These are phyloP conservation scores for Caenorhabditis becei DNA, from an alignment of 2,888 invertebrate species.

Conservation along the genomic window DNA sequence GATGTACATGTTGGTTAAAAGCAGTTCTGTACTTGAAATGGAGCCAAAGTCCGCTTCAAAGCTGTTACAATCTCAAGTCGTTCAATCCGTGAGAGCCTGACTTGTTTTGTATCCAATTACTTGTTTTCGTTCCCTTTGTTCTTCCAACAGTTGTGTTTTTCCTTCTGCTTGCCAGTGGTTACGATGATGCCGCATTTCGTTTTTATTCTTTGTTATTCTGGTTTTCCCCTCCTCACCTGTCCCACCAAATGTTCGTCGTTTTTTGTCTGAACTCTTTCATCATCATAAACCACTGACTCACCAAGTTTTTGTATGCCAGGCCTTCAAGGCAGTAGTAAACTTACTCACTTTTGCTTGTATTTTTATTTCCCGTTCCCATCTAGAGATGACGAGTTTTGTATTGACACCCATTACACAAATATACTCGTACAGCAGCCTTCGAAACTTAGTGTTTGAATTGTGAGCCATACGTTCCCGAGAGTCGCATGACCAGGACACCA, in stretches of 20 bases:
- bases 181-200: slow-evolving; percentile 23
- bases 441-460: slow-evolving; percentile 47
- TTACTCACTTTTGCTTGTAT: background rate
- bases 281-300: slow-evolving; percentile 17
- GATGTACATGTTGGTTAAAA: background rate
- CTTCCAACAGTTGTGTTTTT: slow-evolving; percentile 49
- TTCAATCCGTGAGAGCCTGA: slow-evolving; percentile 17
- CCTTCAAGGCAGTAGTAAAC: background rate
- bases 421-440: slow-evolving; percentile 37
- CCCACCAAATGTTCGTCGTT: slow-evolving; percentile 5
- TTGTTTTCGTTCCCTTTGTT: slow-evolving; percentile 29
- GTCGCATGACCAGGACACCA: slow-evolving; percentile 45
- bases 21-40: background rate
- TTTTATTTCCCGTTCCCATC: background rate
- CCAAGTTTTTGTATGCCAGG: slow-evolving; percentile 18
- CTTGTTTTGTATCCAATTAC: slow-evolving; percentile 52
- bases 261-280: slow-evolving; percentile 14
- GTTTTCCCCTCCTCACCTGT: slow-evolving; percentile 14
- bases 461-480: slow-evolving; percentile 46
- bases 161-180: slow-evolving; percentile 16
- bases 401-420: slow-evolving; percentile 27
- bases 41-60: background rate
- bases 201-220: slow-evolving; percentile 27
- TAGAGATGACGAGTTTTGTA: slow-evolving; percentile 5
- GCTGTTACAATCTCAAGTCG: background rate